Conservation (phyloP, 2,113 vertebrate species). For the Alexandromys fortis region DNA sequence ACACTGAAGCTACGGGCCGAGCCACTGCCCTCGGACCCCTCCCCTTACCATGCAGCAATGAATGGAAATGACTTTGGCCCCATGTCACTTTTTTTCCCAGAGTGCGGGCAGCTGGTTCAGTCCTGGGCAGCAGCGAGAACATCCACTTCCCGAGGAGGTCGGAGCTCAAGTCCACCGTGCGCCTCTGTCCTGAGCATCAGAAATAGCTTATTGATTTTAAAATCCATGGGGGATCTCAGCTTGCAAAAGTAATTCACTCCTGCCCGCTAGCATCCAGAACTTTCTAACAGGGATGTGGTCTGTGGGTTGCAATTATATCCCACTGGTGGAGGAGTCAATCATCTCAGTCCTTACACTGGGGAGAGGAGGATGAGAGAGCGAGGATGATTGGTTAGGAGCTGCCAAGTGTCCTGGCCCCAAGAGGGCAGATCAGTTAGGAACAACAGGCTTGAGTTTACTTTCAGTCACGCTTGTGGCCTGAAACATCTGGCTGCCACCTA, state of each 20-base stretch:
- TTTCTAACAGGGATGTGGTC: background rate
- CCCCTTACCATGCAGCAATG: fast-evolving
- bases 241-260: background rate
- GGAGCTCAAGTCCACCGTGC: background rate
- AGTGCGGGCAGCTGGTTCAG: fast-evolving
- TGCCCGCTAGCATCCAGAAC: background rate
- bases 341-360: fast-evolving
- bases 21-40: fast-evolving
- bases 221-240: background rate
- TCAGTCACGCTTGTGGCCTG: fast-evolving
- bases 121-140: fast-evolving
- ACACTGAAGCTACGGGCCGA: fast-evolving
- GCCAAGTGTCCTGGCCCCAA: fast-evolving
- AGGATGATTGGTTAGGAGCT: fast-evolving
- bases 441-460: background rate
- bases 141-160: background rate
- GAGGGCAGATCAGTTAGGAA: background rate
- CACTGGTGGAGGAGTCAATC: background rate
- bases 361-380: fast-evolving
- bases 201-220: constrained; percentile 44
- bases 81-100: fast-evolving
- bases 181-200: background rate
- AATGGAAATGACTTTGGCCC: background rate
- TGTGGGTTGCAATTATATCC: background rate
- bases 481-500: background rate